phyloP scores from a whole-genome alignment of 2,888 invertebrate genomes.

The Drosophila bunnanda region DNA sequence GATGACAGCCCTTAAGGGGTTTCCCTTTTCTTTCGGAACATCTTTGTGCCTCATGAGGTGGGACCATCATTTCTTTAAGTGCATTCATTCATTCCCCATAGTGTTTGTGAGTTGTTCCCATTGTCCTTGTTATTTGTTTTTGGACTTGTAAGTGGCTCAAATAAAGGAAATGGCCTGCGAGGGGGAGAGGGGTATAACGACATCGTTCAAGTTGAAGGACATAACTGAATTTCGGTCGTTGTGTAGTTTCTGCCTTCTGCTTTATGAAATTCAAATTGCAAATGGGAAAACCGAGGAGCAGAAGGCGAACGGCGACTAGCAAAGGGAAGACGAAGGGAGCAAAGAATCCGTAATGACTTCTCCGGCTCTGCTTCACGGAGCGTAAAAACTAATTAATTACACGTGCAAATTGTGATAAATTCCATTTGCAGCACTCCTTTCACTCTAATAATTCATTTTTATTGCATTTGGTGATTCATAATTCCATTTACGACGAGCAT shows the following conservation, averaged over 20 bases:
- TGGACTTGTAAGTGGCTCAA: slow-evolving; percentile 49
- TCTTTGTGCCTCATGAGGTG: not conserved
- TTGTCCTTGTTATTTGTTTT: slow-evolving; percentile 33
- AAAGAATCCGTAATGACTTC: slow-evolving; percentile 46
- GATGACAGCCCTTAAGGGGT: not conserved
- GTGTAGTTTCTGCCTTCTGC: slow-evolving; percentile 45
- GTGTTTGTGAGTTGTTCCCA: slow-evolving; percentile 36
- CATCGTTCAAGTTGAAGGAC: slow-evolving; percentile 69
- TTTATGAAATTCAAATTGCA: slow-evolving; percentile 65
- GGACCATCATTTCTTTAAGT: slow-evolving; percentile 1
- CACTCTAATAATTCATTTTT: slow-evolving; percentile 34
- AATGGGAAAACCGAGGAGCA: slow-evolving; percentile 42
- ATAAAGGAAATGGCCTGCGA: slow-evolving; percentile 30
- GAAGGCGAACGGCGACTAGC: slow-evolving; percentile 2
- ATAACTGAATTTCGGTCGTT: slow-evolving; percentile 38
- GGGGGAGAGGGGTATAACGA: slow-evolving; percentile 27
- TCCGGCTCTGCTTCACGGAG: slow-evolving; percentile 36
- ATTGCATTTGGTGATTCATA: slow-evolving; percentile 18
- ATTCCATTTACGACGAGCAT: slow-evolving; percentile 23
- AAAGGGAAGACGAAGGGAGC: slow-evolving; percentile 13
- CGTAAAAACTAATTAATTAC: slow-evolving; percentile 76
- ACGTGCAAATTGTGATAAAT: slow-evolving; percentile 78
- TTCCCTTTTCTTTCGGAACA: not conserved
- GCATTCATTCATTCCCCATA: slow-evolving; percentile 23
- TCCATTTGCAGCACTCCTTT: slow-evolving; percentile 44